Conservation (phyloP, 2,113 vertebrate genomes). For the Raja brachyura region DNA sequence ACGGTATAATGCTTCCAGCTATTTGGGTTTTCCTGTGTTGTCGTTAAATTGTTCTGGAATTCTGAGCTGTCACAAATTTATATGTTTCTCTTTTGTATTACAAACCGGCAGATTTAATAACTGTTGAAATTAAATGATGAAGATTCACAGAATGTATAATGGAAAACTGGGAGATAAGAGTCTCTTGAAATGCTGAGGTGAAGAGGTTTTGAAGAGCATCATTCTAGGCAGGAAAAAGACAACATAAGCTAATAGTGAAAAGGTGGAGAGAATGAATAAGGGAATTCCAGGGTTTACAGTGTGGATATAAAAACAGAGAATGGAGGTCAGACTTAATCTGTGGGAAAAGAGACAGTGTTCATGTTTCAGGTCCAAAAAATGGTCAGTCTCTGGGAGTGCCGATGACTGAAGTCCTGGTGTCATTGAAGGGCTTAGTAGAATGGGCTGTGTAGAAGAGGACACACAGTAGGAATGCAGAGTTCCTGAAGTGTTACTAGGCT, state of each 20-base stretch:
- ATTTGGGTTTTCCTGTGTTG: slow-evolving; percentile 22
- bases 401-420: no score
- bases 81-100: background rate
- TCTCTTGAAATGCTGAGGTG: background rate
- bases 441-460: background rate
- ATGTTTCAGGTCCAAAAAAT: no score
- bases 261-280: background rate
- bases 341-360: no score
- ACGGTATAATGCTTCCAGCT: background rate
- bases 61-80: background rate
- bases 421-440: no score
- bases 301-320: no score
- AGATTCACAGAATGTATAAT: slow-evolving; percentile 6
- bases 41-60: background rate
- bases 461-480: background rate
- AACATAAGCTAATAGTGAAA: background rate
- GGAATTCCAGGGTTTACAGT: background rate
- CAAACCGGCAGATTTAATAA: background rate
- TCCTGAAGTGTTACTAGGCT: background rate
- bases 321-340: no score
- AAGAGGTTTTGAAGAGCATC: background rate
- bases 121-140: background rate
- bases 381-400: no score
- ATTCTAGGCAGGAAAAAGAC: background rate
- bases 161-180: background rate